Base-by-base conservation (phyloP, 2,797 vertebrate species). In the Syncerus caffer region DNA sequence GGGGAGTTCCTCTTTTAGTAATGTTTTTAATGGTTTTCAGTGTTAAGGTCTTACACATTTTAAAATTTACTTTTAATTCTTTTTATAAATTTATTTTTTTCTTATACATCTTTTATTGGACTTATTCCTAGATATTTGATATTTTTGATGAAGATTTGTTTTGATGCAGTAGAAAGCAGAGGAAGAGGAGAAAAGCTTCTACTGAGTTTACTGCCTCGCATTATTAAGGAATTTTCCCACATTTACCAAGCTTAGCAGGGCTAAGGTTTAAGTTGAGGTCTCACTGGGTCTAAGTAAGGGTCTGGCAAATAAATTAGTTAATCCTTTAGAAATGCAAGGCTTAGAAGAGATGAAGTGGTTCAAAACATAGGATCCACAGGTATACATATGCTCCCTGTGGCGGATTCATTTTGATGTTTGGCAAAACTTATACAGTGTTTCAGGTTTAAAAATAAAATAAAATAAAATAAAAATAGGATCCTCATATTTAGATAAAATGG, bases 131-230 rank as follows among this genome's bases (percentile, higher is more conserved):
- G 23, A 62, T 50, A 71, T 47, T 71, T 78, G 62, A 8, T 78
- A 55, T 95, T 79, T 87, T 94, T 85, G n/a, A 21, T 85, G 34
- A 67, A 89, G 45, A 78, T 90, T 80, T 88, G 55, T 67, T 92
- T 90, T 45, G 4, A 91, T 95, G 71, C 96, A 95, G 19, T 89
- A 86, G 60, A 71, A 87, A 86, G 57, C n/a, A 76, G 47, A 85
- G n/a, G 17, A 85, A 90, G 53, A 79, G 38, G 91, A 89, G 62
- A 17, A 55, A 76, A 80, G 21, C 15, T 23, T 87, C 55, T 90
- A 6, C 12, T 27, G 31, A 21, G 7, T 31, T 79, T 91, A 34
- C 31, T 57, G 51, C 23, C 60, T 95, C 14, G 74, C 0, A 12
- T 51, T 45, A 53, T 67, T 80, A 79, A 83, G 83, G n/a, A 71